phyloP scores from a whole-genome alignment of 2,797 vertebrate species.

The Poecilia gillii region DNA sequence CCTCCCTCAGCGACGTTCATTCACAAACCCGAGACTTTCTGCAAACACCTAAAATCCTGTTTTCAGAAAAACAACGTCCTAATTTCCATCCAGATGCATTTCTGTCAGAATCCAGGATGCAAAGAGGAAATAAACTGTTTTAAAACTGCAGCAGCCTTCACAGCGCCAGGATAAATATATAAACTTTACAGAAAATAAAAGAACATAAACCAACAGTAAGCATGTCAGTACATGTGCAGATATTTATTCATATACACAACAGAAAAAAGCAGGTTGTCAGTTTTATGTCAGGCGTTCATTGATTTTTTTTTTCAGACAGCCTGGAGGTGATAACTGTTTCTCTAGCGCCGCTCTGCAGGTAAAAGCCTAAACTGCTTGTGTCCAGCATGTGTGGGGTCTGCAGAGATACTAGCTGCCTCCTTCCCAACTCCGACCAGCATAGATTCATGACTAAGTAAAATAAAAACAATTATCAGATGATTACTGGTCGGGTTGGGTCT shows the following conservation, averaged over 20 bases:
- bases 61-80: not conserved
- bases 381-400: not conserved
- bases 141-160: no score
- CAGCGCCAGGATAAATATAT: not conserved
- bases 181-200: not conserved
- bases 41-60: not conserved
- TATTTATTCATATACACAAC: no score
- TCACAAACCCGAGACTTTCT: not conserved
- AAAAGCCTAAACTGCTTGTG: not conserved
- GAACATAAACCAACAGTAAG: not conserved
- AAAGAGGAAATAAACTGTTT: not conserved
- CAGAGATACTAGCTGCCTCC: not conserved
- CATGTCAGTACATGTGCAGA: no score
- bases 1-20: constrained; percentile 12
- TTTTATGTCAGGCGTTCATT: not conserved
- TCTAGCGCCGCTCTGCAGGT: not conserved
- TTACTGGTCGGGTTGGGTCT: no score
- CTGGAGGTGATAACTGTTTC: not conserved
- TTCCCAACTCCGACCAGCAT: not conserved
- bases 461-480: no score
- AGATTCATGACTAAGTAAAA: no score
- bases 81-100: not conserved
- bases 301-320: not conserved
- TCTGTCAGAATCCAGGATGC: not conserved
- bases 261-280: not conserved